Conservation (phyloP, 2,797 vertebrate genomes). For the Mionectes olivaceus region DNA sequence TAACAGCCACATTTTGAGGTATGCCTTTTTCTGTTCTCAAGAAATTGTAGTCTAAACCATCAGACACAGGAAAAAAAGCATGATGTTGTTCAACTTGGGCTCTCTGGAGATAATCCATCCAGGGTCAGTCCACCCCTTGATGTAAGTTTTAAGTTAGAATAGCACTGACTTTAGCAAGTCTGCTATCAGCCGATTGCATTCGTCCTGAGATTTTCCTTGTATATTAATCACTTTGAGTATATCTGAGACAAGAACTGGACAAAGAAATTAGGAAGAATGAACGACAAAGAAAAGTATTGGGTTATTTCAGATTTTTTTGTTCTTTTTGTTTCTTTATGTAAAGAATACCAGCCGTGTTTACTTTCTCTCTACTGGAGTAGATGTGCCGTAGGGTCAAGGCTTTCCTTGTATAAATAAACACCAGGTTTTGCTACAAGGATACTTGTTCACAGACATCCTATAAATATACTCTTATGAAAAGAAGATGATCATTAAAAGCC, state of each 20-base stretch:
- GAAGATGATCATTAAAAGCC: not conserved
- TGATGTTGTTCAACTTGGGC: not conserved
- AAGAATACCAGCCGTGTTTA: not conserved
- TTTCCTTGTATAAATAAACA: not conserved
- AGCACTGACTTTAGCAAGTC: not conserved
- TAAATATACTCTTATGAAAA: not conserved
- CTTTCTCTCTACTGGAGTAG: not conserved
- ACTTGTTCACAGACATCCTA: not conserved
- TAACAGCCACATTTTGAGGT: conserved; percentile 38
- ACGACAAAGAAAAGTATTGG: not conserved
- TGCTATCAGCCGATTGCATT: not conserved
- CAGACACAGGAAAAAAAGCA: not conserved
- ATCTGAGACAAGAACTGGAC: not conserved
- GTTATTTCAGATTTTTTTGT: not conserved
- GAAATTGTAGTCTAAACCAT: conserved; percentile 8
- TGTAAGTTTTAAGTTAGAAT: not conserved
- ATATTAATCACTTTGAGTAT: not conserved
- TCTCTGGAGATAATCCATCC: conserved; percentile 4
- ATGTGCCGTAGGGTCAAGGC: not conserved
- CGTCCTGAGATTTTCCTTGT: not conserved
- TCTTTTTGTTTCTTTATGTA: not conserved
- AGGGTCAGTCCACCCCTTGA: conserved; percentile 4
- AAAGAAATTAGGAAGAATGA: not conserved
- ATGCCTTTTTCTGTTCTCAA: conserved; percentile 50
- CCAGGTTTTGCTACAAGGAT: not conserved